A percentile compares a stretch with the other conserved stretches of the same genome.
These are phyloP conservation scores for Leptinotarsa defecta DNA, from an alignment of 1,140 invertebrate species.

Conservation along the genomic window DNA sequence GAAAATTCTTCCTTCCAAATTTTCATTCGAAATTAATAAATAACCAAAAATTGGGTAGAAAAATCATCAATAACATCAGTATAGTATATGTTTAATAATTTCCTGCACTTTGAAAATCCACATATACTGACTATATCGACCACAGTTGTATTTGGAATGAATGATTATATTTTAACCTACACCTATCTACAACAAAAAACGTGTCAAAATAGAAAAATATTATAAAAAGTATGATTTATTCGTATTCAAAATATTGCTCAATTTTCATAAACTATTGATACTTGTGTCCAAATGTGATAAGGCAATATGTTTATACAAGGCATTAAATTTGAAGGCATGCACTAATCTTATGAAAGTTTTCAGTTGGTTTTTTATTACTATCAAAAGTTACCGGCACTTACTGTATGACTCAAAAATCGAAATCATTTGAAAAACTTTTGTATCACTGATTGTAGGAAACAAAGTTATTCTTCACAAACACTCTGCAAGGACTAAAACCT, in stretches of 20 bases:
- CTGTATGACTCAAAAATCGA: too few species aligned
- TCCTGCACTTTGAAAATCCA: neutral
- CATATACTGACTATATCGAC: neutral
- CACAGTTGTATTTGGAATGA: neutral
- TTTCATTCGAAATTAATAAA: constrained; percentile 8
- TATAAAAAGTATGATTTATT: constrained; percentile 8
- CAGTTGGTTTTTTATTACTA: neutral
- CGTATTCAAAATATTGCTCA: constrained; percentile 10
- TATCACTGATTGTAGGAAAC: too few species aligned
- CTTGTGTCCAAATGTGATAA: constrained; percentile 16
- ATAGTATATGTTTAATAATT: neutral
- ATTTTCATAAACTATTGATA: constrained; percentile 8
- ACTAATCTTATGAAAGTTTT: neutral
- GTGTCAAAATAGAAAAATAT: constrained; percentile 5
- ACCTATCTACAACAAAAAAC: constrained; percentile 17
- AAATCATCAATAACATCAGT: neutral
- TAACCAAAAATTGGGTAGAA: neutral
- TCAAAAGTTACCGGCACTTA: too few species aligned
- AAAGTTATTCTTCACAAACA: too few species aligned
- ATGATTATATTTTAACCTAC: neutral
- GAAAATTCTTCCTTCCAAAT: neutral
- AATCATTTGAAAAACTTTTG: too few species aligned
- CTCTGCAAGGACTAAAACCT: too few species aligned
- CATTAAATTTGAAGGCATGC: neutral
- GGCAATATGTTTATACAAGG: constrained; percentile 16